Base-by-base conservation (phyloP, 2,888 invertebrate genomes). In the Apamea crenata region DNA sequence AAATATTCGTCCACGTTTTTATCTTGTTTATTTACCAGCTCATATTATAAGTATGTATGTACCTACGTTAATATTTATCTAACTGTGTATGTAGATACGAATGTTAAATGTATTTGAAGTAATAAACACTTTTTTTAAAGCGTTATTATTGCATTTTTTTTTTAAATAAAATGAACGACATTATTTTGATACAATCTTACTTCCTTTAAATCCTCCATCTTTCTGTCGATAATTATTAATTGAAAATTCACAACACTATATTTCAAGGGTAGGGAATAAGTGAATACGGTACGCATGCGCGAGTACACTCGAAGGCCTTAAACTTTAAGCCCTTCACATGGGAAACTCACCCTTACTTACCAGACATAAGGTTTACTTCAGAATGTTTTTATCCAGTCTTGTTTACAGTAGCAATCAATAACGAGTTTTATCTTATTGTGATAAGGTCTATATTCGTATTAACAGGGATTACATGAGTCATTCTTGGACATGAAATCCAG, bases 261-360 rank as follows among this genome's bases (percentile, higher is more conserved):
- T 40, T 47, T 21, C 69, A 82, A 72, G 80, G 86, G 86, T 78
- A 80, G 83, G 65, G 80, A 72, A 76, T 67, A 78, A 78, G 50
- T 59, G 59, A 74, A 70, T 56, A 81, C 47, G 61, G 40, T 25
- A 81, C 86, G 87, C 88, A 89, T 89, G 90, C 90, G 89, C 82
- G 50, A 75, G 73, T 74, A 69, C 77, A 16, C 69, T 74, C 40
- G 69, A 82, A 74, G 77, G 81, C 71, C 81, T 67, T 53, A 18
- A 32, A 84, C 40, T 69, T 67, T 21, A 25, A 65, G 53, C n/a
- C 25, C 29, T 66, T 61, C 12, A 21, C 69, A 72, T 2, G 44
- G 21, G 0, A 85, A 85, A 75, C 2, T 32, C 32, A 61, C n/a
- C 63, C 70, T 73, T 89, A 83, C 0, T 0, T 0, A 4, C 1